A percentile compares a stretch with the other conserved stretches of the same genome.
phyloP scores from a whole-genome alignment of 2,888 invertebrate species.

The Theodoxus fluviatilis region DNA sequence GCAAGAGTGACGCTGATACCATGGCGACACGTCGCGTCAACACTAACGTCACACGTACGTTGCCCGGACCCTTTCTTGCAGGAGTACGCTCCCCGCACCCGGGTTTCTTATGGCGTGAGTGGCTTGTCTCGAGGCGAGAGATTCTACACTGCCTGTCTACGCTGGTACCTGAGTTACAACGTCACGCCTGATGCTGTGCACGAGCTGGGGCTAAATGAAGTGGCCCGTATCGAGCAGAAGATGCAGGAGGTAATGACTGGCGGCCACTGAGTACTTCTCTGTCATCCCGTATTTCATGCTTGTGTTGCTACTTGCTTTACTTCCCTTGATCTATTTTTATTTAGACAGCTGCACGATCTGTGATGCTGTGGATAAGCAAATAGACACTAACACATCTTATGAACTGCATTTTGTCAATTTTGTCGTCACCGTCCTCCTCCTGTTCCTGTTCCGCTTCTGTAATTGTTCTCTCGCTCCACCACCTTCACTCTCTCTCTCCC shows the following conservation, averaged over 20 bases:
- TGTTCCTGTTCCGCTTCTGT: too few relatives aligned
- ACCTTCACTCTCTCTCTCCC: too few relatives aligned
- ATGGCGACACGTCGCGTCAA: constrained; percentile 9
- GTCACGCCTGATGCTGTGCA: constrained; percentile 59
- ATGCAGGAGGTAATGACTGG: constrained; percentile 43
- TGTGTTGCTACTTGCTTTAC: too few relatives aligned
- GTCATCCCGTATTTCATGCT: too few relatives aligned
- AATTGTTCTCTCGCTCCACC: too few relatives aligned
- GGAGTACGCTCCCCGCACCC: constrained; percentile 46
- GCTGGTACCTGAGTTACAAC: constrained; percentile 57
- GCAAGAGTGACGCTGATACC: neutral
- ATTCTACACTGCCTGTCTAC: constrained; percentile 56
- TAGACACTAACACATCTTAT: too few relatives aligned
- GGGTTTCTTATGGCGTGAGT: constrained; percentile 50
- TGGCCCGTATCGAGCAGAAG: constrained; percentile 47
- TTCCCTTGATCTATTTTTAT: too few relatives aligned
- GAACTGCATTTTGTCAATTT: too few relatives aligned
- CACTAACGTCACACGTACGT: neutral
- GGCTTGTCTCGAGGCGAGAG: constrained; percentile 52
- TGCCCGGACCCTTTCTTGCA: constrained; percentile 28
- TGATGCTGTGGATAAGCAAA: too few relatives aligned
- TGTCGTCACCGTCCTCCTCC: too few relatives aligned
- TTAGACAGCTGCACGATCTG: too few relatives aligned
- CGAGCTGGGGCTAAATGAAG: constrained; percentile 56
- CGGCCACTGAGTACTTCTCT: too few relatives aligned